These are phyloP conservation scores for Pollimyrus isidori DNA, from an alignment of 2,113 vertebrate genomes.

Conservation along the genomic window DNA sequence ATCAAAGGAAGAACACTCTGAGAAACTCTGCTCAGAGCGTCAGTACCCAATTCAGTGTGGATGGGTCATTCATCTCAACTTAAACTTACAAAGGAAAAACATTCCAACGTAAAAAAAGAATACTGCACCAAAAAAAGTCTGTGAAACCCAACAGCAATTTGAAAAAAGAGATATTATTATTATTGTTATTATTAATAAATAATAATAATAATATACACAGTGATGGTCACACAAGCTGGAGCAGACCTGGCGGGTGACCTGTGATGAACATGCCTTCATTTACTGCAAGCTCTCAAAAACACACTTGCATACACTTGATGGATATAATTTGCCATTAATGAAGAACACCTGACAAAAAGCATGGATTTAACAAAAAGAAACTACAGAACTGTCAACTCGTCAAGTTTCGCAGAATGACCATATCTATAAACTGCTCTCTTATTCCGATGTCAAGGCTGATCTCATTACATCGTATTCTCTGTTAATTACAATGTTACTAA, in stretches of 20 bases:
- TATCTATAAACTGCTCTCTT: conserved; percentile 5
- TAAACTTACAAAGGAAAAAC: not conserved
- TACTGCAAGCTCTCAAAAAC: not conserved
- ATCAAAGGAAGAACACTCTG: not conserved
- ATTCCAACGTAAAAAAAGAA: not conserved
- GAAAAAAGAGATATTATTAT: not conserved
- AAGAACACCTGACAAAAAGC: not conserved
- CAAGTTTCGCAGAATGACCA: not conserved
- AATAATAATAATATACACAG: not conserved
- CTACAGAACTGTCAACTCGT: not conserved
- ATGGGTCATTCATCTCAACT: not conserved
- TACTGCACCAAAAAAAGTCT: not conserved
- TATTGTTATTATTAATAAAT: not conserved
- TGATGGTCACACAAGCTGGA: not conserved
- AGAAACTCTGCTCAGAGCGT: not conserved
- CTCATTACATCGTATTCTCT: not conserved
- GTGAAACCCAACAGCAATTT: not conserved
- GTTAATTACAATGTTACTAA: not conserved
- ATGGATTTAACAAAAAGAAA: not conserved
- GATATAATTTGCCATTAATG: not conserved
- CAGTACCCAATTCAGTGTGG: not conserved
- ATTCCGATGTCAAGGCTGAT: not conserved
- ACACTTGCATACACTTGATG: not conserved
- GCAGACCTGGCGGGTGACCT: not conserved
- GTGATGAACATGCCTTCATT: not conserved